These are phyloP conservation scores for Vicugna pacos DNA, from an alignment of 2,113 vertebrate genomes.

Conservation along the genomic window DNA sequence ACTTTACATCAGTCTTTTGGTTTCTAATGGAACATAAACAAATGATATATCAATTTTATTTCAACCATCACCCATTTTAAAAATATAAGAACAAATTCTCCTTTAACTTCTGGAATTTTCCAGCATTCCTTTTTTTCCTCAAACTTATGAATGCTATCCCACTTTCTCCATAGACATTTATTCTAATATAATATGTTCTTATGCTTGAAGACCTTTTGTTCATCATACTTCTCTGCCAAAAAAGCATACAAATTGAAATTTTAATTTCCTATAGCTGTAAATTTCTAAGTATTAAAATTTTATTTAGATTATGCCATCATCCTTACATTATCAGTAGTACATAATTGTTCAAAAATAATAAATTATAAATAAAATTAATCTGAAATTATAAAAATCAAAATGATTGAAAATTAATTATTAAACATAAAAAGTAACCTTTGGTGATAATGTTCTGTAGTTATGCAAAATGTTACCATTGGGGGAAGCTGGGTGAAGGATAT, in stretches of 20 bases:
- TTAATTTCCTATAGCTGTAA: neutral
- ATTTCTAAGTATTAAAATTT: neutral
- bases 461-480: neutral
- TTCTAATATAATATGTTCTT: neutral
- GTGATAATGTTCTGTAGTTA: neutral
- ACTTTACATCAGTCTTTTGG: neutral
- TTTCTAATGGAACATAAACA: neutral
- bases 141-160: neutral
- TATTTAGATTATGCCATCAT: neutral
- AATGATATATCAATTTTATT: neutral
- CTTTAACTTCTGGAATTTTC: neutral
- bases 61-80: neutral
- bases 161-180: neutral
- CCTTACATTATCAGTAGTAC: neutral
- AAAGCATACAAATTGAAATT: neutral
- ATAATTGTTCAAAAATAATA: conserved; percentile 1
- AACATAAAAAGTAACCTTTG: neutral
- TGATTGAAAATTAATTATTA: conserved; percentile 6
- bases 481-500: neutral
- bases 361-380: neutral
- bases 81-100: conserved; percentile 9
- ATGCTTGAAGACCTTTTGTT: neutral
- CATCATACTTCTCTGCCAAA: neutral
- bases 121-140: neutral
- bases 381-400: neutral